Evolutionary conservation across 2,797 vertebrate species (phyloP), one percentile per base, ranked within the genome.

Genomic region (Anolis apletophallus): DNA sequence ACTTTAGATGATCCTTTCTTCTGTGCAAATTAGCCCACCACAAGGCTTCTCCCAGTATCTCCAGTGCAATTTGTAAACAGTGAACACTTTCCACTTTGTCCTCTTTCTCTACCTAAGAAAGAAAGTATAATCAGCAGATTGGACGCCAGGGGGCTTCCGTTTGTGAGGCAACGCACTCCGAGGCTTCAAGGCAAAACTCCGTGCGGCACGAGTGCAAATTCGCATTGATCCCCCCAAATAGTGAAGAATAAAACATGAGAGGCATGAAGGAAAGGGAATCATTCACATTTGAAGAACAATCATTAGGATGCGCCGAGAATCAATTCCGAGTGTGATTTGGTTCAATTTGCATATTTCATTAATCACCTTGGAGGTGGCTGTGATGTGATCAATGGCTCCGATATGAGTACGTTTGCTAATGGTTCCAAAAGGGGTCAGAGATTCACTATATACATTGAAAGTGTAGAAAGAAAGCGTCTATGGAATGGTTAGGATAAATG

Each of bases 291-390:
- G 80, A 81, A 88, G 71, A 84, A 80, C 59, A 81, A 80, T 84
- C 77, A 84, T 84, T 88, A 88, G 36, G 29, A 80, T 69, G 72
- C 78, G 81, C n/a, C 3, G 81, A 40, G 71, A 81, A 76, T 85
- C 59, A 76, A 81, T 81, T 76, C 21, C 32, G 64, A 57, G 83
- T 76, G 72, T 50, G 79, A 75, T 88, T 81, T 75, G 76, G 77
- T 85, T 76, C 72, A 81, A 32, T 77, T 85, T 85, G 78, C 72
- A 85, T 81, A 81, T 88, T 88, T 88, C 83, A 88, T 88, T 71
- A 81, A 84, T 85, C 83, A 88, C 72, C 64, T 71, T 52, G 54
- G 46, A 59, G 72, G 67, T 59, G n/a, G 34, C 40, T 81, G 54
- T 29, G 57, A 61, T 67, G 40, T 76, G 83, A 85, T 88, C 83